These are phyloP conservation scores for Cephus pygmeus DNA, from an alignment of 2,888 invertebrate genomes.

Conservation along the genomic window DNA sequence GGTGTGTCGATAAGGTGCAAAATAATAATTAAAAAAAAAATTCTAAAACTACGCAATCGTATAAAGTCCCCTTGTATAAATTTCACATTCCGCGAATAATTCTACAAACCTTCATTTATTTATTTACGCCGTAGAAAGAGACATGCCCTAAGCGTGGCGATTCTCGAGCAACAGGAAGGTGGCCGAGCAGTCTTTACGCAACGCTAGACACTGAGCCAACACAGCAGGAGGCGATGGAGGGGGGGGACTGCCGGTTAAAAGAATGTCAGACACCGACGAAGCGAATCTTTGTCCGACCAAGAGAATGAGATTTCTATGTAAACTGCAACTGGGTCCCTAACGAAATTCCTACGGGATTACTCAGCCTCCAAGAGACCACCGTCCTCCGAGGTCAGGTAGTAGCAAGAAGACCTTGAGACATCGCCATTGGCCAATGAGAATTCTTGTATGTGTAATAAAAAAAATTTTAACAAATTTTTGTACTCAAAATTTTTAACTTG, in stretches of 20 bases:
- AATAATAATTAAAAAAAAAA: neutral
- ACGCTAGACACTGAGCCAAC: neutral
- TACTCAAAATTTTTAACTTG: no score
- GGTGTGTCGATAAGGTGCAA: neutral
- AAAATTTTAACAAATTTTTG: neutral
- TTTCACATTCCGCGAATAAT: neutral
- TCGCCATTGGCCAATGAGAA: neutral
- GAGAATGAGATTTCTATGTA: neutral
- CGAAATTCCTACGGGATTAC: slow-evolving; percentile 53
- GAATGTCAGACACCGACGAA: slow-evolving; percentile 33
- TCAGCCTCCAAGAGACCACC: slow-evolving; percentile 20
- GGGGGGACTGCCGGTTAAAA: slow-evolving; percentile 31
- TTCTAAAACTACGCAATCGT: neutral
- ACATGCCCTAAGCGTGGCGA: neutral
- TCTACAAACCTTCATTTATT: neutral
- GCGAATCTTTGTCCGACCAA: neutral
- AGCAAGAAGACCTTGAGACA: neutral
- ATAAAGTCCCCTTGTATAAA: neutral
- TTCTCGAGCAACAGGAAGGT: neutral
- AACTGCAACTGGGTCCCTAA: slow-evolving; percentile 19
- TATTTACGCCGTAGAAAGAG: neutral
- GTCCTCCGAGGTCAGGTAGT: neutral
- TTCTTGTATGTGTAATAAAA: neutral
- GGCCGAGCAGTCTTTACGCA: neutral
- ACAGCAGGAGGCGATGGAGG: slow-evolving; percentile 17